Conservation (phyloP, 1,140 invertebrate genomes). For the Lamellibrachia luymesi region DNA sequence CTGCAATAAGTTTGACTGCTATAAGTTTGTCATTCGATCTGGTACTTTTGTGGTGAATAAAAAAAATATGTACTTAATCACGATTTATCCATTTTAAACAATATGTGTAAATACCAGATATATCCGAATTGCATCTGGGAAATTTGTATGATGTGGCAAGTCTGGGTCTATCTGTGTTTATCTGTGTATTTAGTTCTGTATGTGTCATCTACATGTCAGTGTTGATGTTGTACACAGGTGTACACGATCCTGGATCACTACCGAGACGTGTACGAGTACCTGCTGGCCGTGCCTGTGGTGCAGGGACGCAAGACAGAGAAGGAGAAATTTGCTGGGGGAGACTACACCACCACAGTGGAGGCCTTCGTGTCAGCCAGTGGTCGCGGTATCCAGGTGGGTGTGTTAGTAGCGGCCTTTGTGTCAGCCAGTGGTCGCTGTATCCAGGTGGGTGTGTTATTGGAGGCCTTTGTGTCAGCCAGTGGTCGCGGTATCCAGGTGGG, state of each 20-base stretch:
- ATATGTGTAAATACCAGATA: too few species aligned
- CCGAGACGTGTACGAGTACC: conserved; percentile 82
- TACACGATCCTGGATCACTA: conserved; percentile 73
- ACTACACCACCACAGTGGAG: conserved; percentile 97
- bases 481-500: conserved; percentile 28
- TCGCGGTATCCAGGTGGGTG: conserved; percentile 27
- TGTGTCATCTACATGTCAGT: neutral
- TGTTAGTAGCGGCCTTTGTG: too few species aligned
- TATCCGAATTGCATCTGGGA: neutral
- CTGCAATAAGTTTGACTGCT: too few species aligned
- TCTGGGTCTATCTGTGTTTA: too few species aligned
- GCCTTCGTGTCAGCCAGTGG: conserved; percentile 85
- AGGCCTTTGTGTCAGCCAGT: conserved; percentile 90
- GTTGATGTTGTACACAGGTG: conserved; percentile 13
- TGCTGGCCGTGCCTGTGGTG: conserved; percentile 93
- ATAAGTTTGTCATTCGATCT: too few species aligned
- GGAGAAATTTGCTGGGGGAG: conserved; percentile 98
- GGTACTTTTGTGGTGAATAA: too few species aligned
- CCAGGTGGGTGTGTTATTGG: too few species aligned
- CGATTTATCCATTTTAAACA: too few species aligned
- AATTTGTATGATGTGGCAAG: too few species aligned
- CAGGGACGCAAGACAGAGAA: conserved; percentile 96
- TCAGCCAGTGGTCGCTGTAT: too few species aligned
- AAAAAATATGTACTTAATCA: too few species aligned
- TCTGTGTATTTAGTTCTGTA: neutral